Base-by-base conservation (phyloP, 2,888 invertebrate species). In the Notodonta ziczac region DNA sequence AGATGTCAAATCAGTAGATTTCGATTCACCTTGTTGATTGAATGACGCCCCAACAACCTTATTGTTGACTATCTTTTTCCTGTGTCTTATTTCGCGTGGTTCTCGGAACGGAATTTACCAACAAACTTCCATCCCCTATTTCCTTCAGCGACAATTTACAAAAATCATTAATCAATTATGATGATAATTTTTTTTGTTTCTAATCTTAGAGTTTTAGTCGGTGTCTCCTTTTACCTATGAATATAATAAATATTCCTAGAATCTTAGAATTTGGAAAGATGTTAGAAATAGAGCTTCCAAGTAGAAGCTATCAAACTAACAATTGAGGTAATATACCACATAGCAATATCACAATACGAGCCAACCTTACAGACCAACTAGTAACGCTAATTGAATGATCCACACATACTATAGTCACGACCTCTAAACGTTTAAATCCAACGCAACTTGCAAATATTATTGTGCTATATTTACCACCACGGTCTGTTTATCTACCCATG, bases 401-500 rank as follows among this genome's bases (percentile, higher is more conserved):
- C 24, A 52, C 52, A 32, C 32, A 32, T 12, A 32, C 5, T 52
- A 9, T 32, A 5, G 24, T 32, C 13, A 52, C 52, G 32, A 32
- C 52, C 52, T 32, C 50, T 50, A 50, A 16, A 16, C 7, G 32
- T 32, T 52, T 52, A 32, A 10, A 32, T 52, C 52, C 32, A 52
- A 32, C 32, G 13, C 8, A 13, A 32, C 35, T 52, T 35, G 52
- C 52, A 52, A 52, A 52, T 52, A 32, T 52, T 52, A 32, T 52
- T 14, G 13, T 52, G 24, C 52, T 32, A 32, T 46, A 50, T 16
- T 16, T 50, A 50, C 52, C 24, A 52, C 24, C 24, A 52, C 24
- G 24, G 32, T 52, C 52, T 52, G 52, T 52, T 52, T 52, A 35
- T 32, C 32, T 52, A 52, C 13, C 52, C 52, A 52, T 52, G 52